Evolutionary conservation across 2,888 invertebrate genomes (phyloP), one percentile per base, ranked within the genome.

Genomic region (Apodemia hepburni): DNA sequence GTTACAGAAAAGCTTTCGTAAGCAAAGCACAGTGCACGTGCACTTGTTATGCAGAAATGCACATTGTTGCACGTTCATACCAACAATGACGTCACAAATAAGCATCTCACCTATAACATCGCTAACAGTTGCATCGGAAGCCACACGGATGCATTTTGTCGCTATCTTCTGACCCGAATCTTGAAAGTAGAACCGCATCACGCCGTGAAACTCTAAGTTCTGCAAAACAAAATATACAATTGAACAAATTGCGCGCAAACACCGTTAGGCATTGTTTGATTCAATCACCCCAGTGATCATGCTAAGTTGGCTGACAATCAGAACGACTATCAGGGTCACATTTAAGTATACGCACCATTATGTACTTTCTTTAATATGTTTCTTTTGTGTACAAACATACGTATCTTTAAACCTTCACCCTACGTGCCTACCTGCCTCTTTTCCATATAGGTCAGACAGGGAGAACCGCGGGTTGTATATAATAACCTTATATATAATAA

Each of bases 141-240:
- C 97, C 60, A 99, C 99, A 64, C 99, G 95, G 75, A 99, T 98
- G 87, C 99, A 99, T 92, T 99, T 99, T 59, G 99, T 99, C 63
- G 99, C 98, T 66, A 99, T 98, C 92, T 99, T 99, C 89, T 98
- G 98, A 60, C 98, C 98, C 62, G 97, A 97, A 88, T 99, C 99
- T 96, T 99, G 99, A 87, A 98, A 99, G 92, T 99, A 99, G 92
- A 99, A 99, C 75, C 99, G 95, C 98, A 99, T 99, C 66, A 99
- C 99, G 59, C 99, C 99, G 90, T 99, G 98, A 89, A 99, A 99
- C 87, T 99, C 98, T 88, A 98, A 93, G 78, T 98, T 97, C 98
- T 99, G 93, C 45, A 93, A 93, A 38, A 60, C 9, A 59, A 61
- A 57, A 58, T 42, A 59, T 33, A 61, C 58, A 64, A 60, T 63